These are phyloP conservation scores for Euplagia quadripunctaria DNA, from an alignment of 2,888 invertebrate species.

Conservation along the genomic window DNA sequence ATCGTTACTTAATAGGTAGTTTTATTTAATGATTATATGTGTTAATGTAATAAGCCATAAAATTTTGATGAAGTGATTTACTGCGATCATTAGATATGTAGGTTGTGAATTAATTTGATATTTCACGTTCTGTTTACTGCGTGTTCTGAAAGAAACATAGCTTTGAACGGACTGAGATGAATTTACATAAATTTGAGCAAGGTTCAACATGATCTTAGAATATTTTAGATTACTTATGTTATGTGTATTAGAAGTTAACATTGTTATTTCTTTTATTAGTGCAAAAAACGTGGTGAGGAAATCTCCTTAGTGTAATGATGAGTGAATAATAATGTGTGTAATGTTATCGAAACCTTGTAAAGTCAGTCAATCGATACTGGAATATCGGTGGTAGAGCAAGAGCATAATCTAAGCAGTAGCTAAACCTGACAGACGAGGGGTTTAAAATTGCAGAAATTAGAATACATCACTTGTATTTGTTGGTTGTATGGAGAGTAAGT, in stretches of 20 bases:
- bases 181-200: neutral
- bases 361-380: neutral
- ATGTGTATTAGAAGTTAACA: neutral
- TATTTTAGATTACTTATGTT: neutral
- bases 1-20: neutral
- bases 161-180: neutral
- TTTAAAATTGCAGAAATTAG: too few species aligned
- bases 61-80: conserved; percentile 11
- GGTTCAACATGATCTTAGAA: neutral
- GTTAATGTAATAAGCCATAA: neutral
- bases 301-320: too few species aligned
- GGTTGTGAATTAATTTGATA: conserved; percentile 10
- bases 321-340: too few species aligned
- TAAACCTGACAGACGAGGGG: too few species aligned
- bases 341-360: neutral
- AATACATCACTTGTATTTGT: too few species aligned
- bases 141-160: neutral
- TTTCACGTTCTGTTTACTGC: conserved; percentile 1
- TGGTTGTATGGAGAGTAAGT: too few species aligned
- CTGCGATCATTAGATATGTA: conserved; percentile 9
- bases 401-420: neutral
- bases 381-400: neutral
- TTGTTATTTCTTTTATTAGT: neutral
- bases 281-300: too few species aligned
- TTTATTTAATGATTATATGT: neutral